phyloP scores from a whole-genome alignment of 2,797 vertebrate species.

The Kryptolebias ocellatus region DNA sequence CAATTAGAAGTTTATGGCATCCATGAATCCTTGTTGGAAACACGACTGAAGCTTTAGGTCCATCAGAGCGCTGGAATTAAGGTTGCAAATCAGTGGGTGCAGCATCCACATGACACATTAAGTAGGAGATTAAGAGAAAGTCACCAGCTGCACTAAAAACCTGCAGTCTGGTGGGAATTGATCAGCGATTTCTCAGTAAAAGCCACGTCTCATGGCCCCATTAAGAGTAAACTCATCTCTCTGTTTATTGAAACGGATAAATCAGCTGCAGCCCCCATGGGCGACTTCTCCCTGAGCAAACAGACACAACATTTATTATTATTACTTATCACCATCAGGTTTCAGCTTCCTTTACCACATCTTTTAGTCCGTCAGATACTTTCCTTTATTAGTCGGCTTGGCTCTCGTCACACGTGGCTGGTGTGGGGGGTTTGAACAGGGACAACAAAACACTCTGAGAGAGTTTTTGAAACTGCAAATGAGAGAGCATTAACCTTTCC shows the following conservation, averaged over 20 bases:
- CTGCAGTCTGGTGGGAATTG: conserved; percentile 31
- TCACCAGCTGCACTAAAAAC: neutral
- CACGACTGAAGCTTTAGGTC: conserved; percentile 8
- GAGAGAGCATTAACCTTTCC: conserved; percentile 47
- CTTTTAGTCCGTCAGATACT: conserved; percentile 8
- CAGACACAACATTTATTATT: conserved; percentile 6
- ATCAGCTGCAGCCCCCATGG: conserved; percentile 24
- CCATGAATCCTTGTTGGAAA: conserved; percentile 15
- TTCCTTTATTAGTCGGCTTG: conserved; percentile 19
- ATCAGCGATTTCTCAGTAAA: conserved; percentile 42
- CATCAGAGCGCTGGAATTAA: conserved; percentile 23
- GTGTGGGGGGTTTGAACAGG: conserved; percentile 12
- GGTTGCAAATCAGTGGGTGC: conserved; percentile 25
- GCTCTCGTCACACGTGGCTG: conserved; percentile 10
- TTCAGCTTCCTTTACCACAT: conserved; percentile 8
- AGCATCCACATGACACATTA: conserved; percentile 8
- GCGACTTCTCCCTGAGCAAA: conserved; percentile 12
- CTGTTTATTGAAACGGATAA: conserved; percentile 56
- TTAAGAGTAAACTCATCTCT: conserved; percentile 44
- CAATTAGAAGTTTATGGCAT: conserved; percentile 20
- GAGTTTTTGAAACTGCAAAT: conserved; percentile 21
- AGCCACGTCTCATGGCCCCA: conserved; percentile 31
- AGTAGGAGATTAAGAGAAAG: conserved; percentile 26
- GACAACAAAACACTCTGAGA: conserved; percentile 16
- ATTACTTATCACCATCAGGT: conserved; percentile 5